Percentiles rank a stretch among this genome's conserved stretches.
Conservation (phyloP, 2,888 invertebrate species). For the Archaeoteleia sp. region DNA sequence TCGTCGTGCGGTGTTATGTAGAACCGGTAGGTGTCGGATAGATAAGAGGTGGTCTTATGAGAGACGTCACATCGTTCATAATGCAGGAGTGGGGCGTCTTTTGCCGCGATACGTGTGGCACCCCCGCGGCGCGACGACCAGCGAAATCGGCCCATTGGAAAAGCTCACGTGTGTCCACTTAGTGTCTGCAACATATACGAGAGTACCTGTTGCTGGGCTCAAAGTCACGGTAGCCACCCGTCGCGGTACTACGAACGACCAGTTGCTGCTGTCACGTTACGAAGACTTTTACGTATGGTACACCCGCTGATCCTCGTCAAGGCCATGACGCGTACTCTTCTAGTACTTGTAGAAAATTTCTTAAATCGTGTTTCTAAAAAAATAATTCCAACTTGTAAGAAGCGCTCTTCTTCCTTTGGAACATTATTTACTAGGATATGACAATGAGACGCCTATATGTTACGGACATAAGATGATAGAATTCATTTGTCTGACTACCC, state of each 20-base stretch:
- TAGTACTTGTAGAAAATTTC: slow-evolving; percentile 12
- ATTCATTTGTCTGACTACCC: too few relatives aligned
- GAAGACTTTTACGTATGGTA: slow-evolving; percentile 29
- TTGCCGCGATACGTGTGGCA: slow-evolving; percentile 11
- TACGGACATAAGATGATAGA: too few relatives aligned
- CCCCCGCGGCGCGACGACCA: slow-evolving; percentile 9
- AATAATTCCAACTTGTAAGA: too few relatives aligned
- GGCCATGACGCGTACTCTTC: slow-evolving; percentile 26
- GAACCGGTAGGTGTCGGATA: slow-evolving; percentile 27
- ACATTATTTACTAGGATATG: too few relatives aligned
- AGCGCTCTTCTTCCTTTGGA: too few relatives aligned
- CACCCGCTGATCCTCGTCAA: slow-evolving; percentile 39
- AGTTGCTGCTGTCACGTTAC: slow-evolving; percentile 33
- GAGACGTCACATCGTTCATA: slow-evolving; percentile 8
- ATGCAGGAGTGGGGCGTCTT: background rate
- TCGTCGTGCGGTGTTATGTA: slow-evolving; percentile 10
- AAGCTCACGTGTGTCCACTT: slow-evolving; percentile 30
- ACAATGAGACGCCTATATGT: too few relatives aligned
- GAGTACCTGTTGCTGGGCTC: slow-evolving; percentile 7
- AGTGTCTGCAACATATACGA: slow-evolving; percentile 10
- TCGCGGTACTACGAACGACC: slow-evolving; percentile 22
- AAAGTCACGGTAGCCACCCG: slow-evolving; percentile 40
- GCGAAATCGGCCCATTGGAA: slow-evolving; percentile 15
- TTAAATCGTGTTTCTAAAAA: background rate
- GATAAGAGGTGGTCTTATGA: slow-evolving; percentile 9